Conservation (phyloP, 2,888 invertebrate species). For the Nebria salina region DNA sequence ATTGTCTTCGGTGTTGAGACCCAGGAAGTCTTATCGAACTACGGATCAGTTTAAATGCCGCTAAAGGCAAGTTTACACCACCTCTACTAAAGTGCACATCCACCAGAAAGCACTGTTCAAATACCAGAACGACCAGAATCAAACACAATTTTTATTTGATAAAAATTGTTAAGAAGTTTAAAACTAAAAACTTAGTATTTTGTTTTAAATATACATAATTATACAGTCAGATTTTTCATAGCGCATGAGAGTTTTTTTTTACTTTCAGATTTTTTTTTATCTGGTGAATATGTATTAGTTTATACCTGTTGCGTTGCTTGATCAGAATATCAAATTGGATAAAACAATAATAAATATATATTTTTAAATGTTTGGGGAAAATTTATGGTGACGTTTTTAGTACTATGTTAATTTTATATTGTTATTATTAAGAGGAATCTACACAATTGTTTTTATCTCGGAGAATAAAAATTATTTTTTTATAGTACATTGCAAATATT, state of each 20-base stretch:
- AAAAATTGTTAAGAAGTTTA: background rate
- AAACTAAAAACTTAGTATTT: background rate
- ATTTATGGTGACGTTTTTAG: background rate
- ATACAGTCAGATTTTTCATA: background rate
- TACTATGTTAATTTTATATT: background rate
- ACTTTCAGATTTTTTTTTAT: background rate
- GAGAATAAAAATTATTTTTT: too few relatives aligned
- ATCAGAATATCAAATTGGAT: background rate
- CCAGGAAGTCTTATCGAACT: conserved; percentile 40
- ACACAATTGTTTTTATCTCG: too few relatives aligned
- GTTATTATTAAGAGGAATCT: background rate
- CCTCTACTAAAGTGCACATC: background rate
- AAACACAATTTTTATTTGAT: too few relatives aligned
- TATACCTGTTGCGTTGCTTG: background rate
- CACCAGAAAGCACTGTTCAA: background rate
- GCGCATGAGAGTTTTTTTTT: background rate
- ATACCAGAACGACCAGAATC: background rate
- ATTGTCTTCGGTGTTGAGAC: conserved; percentile 36
- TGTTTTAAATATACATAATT: background rate
- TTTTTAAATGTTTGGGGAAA: background rate
- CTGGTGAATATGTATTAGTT: conserved; percentile 1
- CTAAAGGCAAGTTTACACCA: conserved; percentile 27
- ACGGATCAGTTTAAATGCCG: conserved; percentile 21
- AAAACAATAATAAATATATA: background rate
- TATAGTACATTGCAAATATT: too few relatives aligned